Evolutionary conservation across 2,888 invertebrate genomes (phyloP), one percentile per base, ranked within the genome.

Genomic region (Cosmopolites sordidus): DNA sequence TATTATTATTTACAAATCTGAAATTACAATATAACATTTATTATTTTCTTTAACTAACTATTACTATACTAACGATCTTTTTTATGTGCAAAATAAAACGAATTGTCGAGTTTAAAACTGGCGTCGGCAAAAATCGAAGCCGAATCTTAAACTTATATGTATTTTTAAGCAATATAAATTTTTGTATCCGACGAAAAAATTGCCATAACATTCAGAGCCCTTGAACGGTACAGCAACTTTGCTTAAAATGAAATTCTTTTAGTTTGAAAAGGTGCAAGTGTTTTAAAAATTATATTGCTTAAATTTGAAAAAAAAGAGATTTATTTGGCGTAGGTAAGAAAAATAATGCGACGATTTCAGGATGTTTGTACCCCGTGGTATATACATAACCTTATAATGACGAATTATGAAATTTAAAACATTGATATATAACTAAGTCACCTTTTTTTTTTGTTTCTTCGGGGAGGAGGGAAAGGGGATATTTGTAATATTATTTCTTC

Each of bases 1-100:
- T 58, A 58, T 48, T 55, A 39, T 41, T 58, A 58, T 56, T 58
- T 58, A 58, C 58, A 58, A 58, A 58, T 54, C 48, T 50, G 39
- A 56, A 58, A 56, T 52, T 58, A 58, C 58, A 58, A 41, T 48
- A 43, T 54, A 56, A 52, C 52, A 58, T 56, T 52, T 30, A 58
- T 47, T 48, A 48, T 48, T 47, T n/a, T 47, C 33, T 47, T 49
- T 47, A 33, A 33, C 12, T 33, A 33, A 33, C 33, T 33, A 33
- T 33, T 43, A 51, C 18, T 43, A 48, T 43, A 14, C 40, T 51
- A 46, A 38, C 43, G 46, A 50, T 39, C 40, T 48, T 55, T 49
- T 29, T 50, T 51, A 55, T 47, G 55, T 55, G 51, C 51, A 51
- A 51, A 51, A 38, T 5, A 46, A 43, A 41, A 33, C 45, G 38